Evolutionary conservation across 2,797 vertebrate genomes (phyloP), one percentile per base, ranked within the genome.

Genomic region (Hippoglossus hippoglossus): DNA sequence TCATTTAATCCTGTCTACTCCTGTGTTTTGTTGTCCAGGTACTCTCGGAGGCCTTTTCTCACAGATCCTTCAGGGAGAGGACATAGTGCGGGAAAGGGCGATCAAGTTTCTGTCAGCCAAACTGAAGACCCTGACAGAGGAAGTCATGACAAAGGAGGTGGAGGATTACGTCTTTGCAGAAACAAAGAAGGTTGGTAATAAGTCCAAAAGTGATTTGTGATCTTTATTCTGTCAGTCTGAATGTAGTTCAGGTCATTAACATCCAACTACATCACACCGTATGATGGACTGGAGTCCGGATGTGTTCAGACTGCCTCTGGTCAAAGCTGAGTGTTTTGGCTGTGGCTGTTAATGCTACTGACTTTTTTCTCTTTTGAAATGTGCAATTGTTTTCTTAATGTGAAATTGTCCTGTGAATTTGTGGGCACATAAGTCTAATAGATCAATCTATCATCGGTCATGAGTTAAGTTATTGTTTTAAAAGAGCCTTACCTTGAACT

Each of bases 11-110:
- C 18, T 0, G 2, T 63, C 21, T 19, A 0, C 10, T 9, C 0
- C 25, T 49, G 0, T 53, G 3, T 41, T 12, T 39, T 55, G 15
- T 21, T 0, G 10, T 66, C 8, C 72, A 99, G 98, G 98, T 16
- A 99, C 98, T 22, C 90, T 99, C 57, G 97, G 97, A 63, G 98
- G 98, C 24, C 95, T 99, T 65, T 99, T 98, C 87, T 98, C 97
- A 77, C 98, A 99, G 71, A 98, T 99, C 90, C 95, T 99, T 83
- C 98, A 99, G 80, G 98, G 98, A 52, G 98, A 99, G 76, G 98
- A 99, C 85, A 96, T 99, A 21, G 98, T 99, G 44, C 94, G 98
- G 73, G 98, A 99, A 70, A 79, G 97, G 79, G 98, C 98, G 75
- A 99, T 99, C 78, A 99, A 98, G 90, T 99, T 99, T 77, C 95